A percentile compares a stretch with the other conserved stretches of the same genome.
Evolutionary conservation across 2,113 vertebrate genomes (phyloP).

Genomic region (Nyctereutes procyonoides): DNA sequence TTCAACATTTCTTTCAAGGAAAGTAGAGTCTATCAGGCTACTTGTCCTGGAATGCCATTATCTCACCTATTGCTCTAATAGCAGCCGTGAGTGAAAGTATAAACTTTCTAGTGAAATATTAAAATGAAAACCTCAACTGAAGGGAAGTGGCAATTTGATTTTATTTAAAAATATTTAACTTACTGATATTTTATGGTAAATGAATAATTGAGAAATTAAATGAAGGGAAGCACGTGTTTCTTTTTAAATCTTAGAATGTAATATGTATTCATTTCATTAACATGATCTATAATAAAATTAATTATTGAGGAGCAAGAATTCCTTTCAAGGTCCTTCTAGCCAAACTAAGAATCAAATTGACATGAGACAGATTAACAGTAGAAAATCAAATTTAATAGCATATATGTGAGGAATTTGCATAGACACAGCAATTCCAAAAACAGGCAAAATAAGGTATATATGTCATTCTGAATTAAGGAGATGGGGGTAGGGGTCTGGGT

Average conservation of each 20-base stretch:
- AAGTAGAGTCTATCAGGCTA: background rate
- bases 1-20: background rate
- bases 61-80: background rate
- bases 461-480: background rate
- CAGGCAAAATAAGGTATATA: background rate
- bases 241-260: background rate
- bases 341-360: background rate
- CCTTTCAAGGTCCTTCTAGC: background rate
- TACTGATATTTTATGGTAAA: slow-evolving; percentile 41
- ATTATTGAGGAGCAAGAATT: background rate
- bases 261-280: background rate
- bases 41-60: background rate
- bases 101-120: slow-evolving; percentile 9
- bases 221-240: background rate
- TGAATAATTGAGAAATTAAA: slow-evolving; percentile 26
- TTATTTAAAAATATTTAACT: slow-evolving; percentile 6
- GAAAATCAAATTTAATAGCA: background rate
- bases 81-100: background rate
- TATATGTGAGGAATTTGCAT: background rate
- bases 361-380: background rate
- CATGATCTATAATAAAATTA: background rate
- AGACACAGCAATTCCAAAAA: background rate
- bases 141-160: background rate
- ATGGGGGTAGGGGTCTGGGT: background rate
- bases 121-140: background rate